Evolutionary conservation across 2,113 vertebrate species (phyloP), one percentile per base, ranked within the genome.

Genomic region (Redunca redunca): DNA sequence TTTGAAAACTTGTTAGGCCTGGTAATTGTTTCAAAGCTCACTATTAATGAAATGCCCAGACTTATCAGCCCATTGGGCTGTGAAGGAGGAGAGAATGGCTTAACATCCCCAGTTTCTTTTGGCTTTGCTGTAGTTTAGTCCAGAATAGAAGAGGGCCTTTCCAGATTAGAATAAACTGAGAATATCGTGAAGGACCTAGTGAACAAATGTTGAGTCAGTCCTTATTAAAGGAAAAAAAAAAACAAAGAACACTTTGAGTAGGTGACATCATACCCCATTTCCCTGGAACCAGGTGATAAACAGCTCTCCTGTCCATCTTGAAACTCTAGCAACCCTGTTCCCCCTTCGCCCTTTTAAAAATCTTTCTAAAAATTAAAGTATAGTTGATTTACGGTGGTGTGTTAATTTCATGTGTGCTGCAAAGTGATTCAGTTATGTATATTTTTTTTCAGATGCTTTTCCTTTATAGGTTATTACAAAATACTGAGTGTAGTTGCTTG

Each of bases 1-100:
- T 97, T 92, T 48, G 57, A 77, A 96, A 96, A 78, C 58, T 67
- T 93, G 3, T 25, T 85, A 97, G 19, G 16, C 55, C 55, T 55
- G 52, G 33, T 62, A 30, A 85, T 91, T 81, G 52, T 96, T 97
- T 95, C 64, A 67, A 77, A 92, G 77, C 14, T 82, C 23, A 14
- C 30, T n/a, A 5, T 33, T 81, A 90, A 84, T 46, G 48, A 93
- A 88, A 50, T 33, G 52, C 53, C 40, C 71, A 36, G 43, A 77
- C 30, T 60, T 36, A 25, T 91, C 53, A 57, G 58, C 50, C 13
- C 48, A 13, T 9, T 43, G 9, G 8, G 3, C 89, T 14, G 3
- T 62, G 33, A 57, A 80, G 60, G 33, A n/a, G 48, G 71, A 43
- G n/a, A 67, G 57, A 36, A 50, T 28, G 40, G 15, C 19, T 88